These are phyloP conservation scores for Oriolus oriolus DNA, from an alignment of 2,113 vertebrate genomes.

Conservation along the genomic window DNA sequence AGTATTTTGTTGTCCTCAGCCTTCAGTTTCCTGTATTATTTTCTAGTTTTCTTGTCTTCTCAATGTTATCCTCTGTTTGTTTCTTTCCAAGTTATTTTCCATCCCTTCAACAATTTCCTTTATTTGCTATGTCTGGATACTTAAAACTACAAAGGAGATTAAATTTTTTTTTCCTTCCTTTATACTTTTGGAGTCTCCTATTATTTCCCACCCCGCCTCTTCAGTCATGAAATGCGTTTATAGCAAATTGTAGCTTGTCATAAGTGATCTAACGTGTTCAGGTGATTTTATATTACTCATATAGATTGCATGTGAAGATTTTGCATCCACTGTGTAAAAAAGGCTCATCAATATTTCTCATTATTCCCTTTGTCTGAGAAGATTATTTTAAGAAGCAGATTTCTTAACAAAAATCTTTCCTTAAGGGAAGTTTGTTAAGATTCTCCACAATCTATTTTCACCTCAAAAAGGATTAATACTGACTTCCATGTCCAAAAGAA, in stretches of 20 bases:
- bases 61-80: not conserved
- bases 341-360: not conserved
- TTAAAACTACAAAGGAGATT: not conserved
- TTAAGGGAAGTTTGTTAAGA: not conserved
- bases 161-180: not conserved
- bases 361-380: not conserved
- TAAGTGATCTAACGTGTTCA: not conserved
- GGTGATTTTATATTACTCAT: not conserved
- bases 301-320: not conserved
- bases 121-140: not conserved
- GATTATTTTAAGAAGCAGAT: not conserved
- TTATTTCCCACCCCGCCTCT: not conserved
- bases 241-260: rapidly evolving
- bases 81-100: not conserved
- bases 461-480: not conserved
- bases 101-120: not conserved
- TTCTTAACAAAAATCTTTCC: not conserved
- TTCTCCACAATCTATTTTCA: not conserved
- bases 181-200: not conserved
- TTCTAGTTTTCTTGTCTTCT: not conserved
- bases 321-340: not conserved
- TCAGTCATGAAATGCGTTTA: not conserved
- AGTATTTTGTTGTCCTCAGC: not conserved
- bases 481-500: not conserved
- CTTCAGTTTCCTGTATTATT: not conserved